Evolutionary conservation across 2,888 invertebrate genomes (phyloP).

Genomic region (Gortyna flavago): DNA sequence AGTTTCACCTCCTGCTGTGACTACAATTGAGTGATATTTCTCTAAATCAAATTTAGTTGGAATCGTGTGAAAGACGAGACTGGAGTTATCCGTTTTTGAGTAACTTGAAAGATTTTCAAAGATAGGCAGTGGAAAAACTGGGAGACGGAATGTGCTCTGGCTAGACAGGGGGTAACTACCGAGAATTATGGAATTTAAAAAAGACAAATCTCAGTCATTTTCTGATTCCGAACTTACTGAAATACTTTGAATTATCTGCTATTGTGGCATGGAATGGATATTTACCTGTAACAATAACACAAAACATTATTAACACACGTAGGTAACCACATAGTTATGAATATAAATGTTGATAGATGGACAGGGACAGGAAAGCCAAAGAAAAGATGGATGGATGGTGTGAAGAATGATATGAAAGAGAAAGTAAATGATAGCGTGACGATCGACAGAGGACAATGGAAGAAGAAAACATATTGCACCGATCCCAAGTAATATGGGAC

Average conservation of each 20-base stretch:
- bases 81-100: background rate
- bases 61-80: conserved; percentile 6
- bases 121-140: background rate
- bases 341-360: too few species aligned
- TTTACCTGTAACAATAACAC: conserved; percentile 53
- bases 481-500: background rate
- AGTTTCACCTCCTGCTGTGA: conserved; percentile 40
- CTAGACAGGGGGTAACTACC: background rate
- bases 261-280: background rate
- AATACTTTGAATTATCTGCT: conserved; percentile 9
- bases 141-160: too few species aligned
- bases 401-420: too few species aligned
- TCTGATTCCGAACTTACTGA: background rate
- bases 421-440: background rate
- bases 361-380: too few species aligned
- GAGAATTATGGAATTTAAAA: background rate
- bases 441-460: background rate
- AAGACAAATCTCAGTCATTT: background rate
- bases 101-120: background rate
- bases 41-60: conserved; percentile 12
- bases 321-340: background rate
- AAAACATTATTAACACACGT: conserved; percentile 16
- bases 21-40: conserved; percentile 39
- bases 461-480: background rate
- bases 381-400: too few species aligned